A percentile compares a stretch with the other conserved stretches of the same genome.
Evolutionary conservation across 2,888 invertebrate species (phyloP).

Genomic region (Andricus quercusramuli): DNA sequence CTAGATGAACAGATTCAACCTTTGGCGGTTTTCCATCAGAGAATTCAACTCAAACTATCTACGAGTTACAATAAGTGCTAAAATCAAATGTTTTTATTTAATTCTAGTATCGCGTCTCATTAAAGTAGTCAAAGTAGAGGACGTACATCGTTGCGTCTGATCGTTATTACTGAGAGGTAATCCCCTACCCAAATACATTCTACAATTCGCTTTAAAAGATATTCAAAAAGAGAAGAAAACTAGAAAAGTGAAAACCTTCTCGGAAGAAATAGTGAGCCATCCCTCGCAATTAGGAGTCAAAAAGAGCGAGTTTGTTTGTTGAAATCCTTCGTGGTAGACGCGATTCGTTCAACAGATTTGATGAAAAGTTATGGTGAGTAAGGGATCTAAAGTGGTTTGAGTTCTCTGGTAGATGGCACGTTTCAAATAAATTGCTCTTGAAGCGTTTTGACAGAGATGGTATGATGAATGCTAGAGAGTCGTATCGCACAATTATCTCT

Average conservation of each 20-base stretch:
- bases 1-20: slow-evolving; percentile 8
- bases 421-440: neutral
- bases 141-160: too few relatives aligned
- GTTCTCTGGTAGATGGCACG: neutral
- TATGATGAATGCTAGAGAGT: neutral
- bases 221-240: slow-evolving; percentile 13
- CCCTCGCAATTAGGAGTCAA: neutral
- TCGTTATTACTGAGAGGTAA: neutral
- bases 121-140: neutral
- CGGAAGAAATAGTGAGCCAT: neutral
- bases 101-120: neutral
- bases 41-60: neutral
- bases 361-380: slow-evolving; percentile 1
- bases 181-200: slow-evolving; percentile 39
- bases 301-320: neutral
- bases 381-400: neutral
- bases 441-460: neutral
- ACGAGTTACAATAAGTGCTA: neutral
- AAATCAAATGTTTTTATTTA: neutral
- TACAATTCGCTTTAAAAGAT: neutral
- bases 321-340: neutral
- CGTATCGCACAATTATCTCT: neutral
- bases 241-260: slow-evolving; percentile 10
- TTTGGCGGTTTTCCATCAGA: neutral
- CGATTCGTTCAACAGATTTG: neutral